Evolutionary conservation across 2,888 invertebrate genomes (phyloP), one percentile per base, ranked within the genome.

Genomic region (Carterocephalus palaemon): DNA sequence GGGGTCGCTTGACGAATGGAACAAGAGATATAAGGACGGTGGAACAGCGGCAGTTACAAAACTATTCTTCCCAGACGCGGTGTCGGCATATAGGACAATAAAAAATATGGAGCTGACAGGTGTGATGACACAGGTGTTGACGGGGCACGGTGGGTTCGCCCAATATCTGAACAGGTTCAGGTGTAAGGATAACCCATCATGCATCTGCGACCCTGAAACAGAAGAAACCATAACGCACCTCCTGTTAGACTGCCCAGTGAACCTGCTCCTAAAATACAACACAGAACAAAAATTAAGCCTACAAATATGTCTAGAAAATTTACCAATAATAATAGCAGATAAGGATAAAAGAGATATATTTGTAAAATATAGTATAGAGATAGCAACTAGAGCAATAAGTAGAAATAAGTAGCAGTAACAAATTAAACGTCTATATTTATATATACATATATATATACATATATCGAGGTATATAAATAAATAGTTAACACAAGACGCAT

Each of bases 141-240:
- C 49, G 1, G 52, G 52, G 2, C 51, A 51, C 6, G 51, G 48
- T 1, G 51, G 48, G 1, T 43, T 46, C 13, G 19, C 42, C 0
- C 12, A 38, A 16, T 54, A 52, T 34, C 23, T 53, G 13, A 17
- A 49, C 9, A 19, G 49, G 2, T 53, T 53, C 23, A 49, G 47
- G 19, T 38, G 37, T 7, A 46, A 34, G 19, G 45, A 41, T 9
- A 49, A 26, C 8, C 39, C 49, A 2, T 17, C 49, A 2, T 49
- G 46, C 26, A 23, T 23, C 8, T 50, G 50, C 5, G 46, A 46
- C 8, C 41, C 37, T 0, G 34, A 15, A 3, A 6, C 2, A 0
- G 9, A 10, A 0, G 47, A 51, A n/a, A 39, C 15, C 6, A 23
- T 48, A 1, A 20, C 13, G 2, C 43, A 48, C 7, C 1, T 43